Base-by-base conservation (phyloP, 1,140 invertebrate species). In the Drosophila asahinai region DNA sequence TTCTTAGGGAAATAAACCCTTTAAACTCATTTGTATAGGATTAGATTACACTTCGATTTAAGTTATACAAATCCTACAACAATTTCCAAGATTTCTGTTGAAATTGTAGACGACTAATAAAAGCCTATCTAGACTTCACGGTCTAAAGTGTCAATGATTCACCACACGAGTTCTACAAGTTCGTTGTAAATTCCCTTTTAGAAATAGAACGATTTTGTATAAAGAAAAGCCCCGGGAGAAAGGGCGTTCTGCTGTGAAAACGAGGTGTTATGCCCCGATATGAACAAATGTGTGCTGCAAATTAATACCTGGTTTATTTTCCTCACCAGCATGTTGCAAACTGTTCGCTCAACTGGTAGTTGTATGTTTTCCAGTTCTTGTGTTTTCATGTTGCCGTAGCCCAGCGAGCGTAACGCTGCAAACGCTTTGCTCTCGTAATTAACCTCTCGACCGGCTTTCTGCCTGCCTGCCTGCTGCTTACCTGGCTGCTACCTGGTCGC, bases 381-480 rank as follows among this genome's bases (percentile, higher is more conserved):
- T 55, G 42, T 42, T 40, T 71, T 68, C 40, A 48, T 51, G 57
- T 61, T 51, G 58, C 49, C 58, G 63, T 65, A 59, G 75, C 52
- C 66, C 84, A 78, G 80, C 81, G 73, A 89, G 86, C 84, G 86
- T 84, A 89, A 89, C 84, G 82, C 80, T 62, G 68, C 58, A 67
- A 86, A 75, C 83, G 86, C 81, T 87, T 84, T 89, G 86, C 84
- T 84, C 84, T 87, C 84, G 66, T 81, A 89, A 90, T 90, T 90
- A 89, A 89, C 86, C 84, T 84, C 84, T 90, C 86, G 80, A 90
- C 86, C 84, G 86, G 86, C 84, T 90, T 89, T 89, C 77, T 81
- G 84, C 76, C 83, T 84, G 78, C 77, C 73, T 80, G 42, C 25
- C 54, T 70, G 55, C 5, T 48, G 45, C 19, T 55, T 43, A 51